These are phyloP conservation scores for Drosophila crucigera DNA, from an alignment of 2,888 invertebrate genomes.

Conservation along the genomic window DNA sequence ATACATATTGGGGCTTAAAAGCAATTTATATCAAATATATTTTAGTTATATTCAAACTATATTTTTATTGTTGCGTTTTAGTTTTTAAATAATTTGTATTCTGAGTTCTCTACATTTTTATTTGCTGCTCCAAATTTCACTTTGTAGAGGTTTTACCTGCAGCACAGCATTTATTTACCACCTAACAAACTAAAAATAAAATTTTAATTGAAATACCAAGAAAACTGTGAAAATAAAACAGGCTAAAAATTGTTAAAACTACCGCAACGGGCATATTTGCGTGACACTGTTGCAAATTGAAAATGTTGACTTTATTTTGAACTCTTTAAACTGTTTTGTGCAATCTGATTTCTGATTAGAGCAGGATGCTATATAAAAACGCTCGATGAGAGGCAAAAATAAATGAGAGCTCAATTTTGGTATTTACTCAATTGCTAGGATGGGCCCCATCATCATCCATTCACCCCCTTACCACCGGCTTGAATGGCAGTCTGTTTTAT, in stretches of 20 bases:
- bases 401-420: constrained; percentile 37
- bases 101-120: neutral
- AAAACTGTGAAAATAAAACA: constrained; percentile 25
- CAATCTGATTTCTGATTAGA: constrained; percentile 27
- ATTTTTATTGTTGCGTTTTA: neutral
- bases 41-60: neutral
- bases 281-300: constrained; percentile 14
- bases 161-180: constrained; percentile 9
- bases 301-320: constrained; percentile 6
- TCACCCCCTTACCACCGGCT: neutral
- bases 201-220: constrained; percentile 7
- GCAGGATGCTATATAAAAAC: constrained; percentile 24
- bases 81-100: neutral
- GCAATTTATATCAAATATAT: neutral
- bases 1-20: neutral
- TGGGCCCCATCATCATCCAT: constrained; percentile 8
- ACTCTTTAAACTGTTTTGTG: constrained; percentile 10
- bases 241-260: constrained; percentile 31
- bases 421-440: constrained; percentile 22
- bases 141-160: constrained; percentile 4
- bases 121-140: neutral
- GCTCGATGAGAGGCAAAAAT: constrained; percentile 14
- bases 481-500: constrained; percentile 48
- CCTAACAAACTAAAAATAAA: neutral
- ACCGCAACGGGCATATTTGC: constrained; percentile 25